These are phyloP conservation scores for Lathronympha strigana DNA, from an alignment of 2,888 invertebrate genomes.

Conservation along the genomic window DNA sequence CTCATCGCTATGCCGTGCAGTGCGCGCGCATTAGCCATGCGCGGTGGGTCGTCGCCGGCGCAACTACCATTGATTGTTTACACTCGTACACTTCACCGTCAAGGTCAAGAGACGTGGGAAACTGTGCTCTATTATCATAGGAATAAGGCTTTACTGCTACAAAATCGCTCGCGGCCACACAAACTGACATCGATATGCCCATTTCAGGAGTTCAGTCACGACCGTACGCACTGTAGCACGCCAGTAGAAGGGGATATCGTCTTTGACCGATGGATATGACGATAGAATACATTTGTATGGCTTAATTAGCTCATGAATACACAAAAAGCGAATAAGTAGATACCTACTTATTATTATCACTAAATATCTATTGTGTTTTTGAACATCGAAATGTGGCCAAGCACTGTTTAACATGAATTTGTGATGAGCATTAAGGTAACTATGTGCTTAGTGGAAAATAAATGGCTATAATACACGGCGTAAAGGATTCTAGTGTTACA, in stretches of 20 bases:
- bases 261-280: slow-evolving; percentile 79
- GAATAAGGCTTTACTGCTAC: slow-evolving; percentile 52
- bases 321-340: slow-evolving; percentile 61
- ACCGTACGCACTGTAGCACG: slow-evolving; percentile 66
- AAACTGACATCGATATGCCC: slow-evolving; percentile 66
- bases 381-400: slow-evolving; percentile 48
- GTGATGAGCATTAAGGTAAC: slow-evolving; percentile 32
- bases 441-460: slow-evolving; percentile 33
- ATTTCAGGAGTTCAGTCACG: slow-evolving; percentile 81
- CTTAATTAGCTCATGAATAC: slow-evolving; percentile 78
- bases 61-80: slow-evolving; percentile 75
- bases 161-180: slow-evolving; percentile 62
- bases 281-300: slow-evolving; percentile 82
- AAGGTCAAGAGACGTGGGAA: slow-evolving; percentile 59
- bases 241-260: slow-evolving; percentile 73
- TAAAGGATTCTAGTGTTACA: slow-evolving; percentile 19
- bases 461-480: slow-evolving; percentile 32
- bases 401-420: slow-evolving; percentile 42
- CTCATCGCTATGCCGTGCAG: slow-evolving; percentile 73
- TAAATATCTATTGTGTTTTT: slow-evolving; percentile 59
- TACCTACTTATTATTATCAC: slow-evolving; percentile 59
- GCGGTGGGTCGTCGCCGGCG: slow-evolving; percentile 64
- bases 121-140: slow-evolving; percentile 58
- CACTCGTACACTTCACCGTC: slow-evolving; percentile 61
- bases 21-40: slow-evolving; percentile 77